Conservation (phyloP, 2,113 vertebrate genomes). For the Turdus rufiventris region DNA sequence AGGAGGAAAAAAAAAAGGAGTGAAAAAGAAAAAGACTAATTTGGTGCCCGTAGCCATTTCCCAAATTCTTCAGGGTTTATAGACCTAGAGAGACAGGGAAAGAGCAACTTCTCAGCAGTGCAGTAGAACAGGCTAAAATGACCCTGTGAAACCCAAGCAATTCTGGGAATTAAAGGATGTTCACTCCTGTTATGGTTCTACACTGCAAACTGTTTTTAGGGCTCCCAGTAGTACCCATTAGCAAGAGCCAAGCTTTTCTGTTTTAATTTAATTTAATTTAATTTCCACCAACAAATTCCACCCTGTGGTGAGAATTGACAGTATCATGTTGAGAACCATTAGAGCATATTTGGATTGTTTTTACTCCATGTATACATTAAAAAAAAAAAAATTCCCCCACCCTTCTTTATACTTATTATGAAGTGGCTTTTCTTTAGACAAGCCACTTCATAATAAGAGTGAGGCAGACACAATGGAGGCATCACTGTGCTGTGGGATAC, state of each 20-base stretch:
- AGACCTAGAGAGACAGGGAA: conserved; percentile 22
- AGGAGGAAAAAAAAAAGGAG: not conserved
- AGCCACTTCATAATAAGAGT: conserved; percentile 39
- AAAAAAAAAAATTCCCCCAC: not conserved
- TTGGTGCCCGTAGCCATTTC: not conserved
- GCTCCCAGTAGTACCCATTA: conserved; percentile 48
- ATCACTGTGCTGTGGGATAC: not conserved
- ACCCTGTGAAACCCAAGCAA: not conserved
- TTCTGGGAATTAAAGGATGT: conserved; percentile 33
- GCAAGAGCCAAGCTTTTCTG: conserved; percentile 38
- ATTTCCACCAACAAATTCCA: conserved; percentile 54
- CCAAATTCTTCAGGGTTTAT: conserved; percentile 31
- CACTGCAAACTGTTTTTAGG: conserved; percentile 33
- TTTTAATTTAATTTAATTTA: conserved; percentile 56
- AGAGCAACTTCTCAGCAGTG: conserved; percentile 5
- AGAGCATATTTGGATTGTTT: conserved; percentile 33
- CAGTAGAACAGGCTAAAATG: not conserved
- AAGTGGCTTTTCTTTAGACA: not conserved
- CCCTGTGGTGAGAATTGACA: conserved; percentile 55
- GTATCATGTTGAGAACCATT: conserved; percentile 50
- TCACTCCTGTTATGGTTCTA: conserved; percentile 1
- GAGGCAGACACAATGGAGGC: conserved; percentile 5
- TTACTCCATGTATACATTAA: not conserved
- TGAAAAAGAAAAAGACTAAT: not conserved
- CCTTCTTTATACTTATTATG: not conserved